Percentiles rank a stretch among this genome's conserved stretches.
Conservation (phyloP, 2,797 vertebrate genomes). For the Huso huso region DNA sequence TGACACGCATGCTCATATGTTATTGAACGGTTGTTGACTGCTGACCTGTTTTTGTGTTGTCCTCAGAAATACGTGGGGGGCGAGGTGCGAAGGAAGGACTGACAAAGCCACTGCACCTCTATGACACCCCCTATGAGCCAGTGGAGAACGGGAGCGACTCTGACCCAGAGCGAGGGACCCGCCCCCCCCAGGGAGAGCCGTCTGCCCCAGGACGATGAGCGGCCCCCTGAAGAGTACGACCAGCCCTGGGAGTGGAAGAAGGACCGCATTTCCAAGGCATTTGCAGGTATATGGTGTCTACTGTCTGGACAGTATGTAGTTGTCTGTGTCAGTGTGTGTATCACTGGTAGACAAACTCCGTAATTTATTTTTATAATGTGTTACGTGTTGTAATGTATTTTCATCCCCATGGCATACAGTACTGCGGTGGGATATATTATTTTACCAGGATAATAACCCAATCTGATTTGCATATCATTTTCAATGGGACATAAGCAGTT, state of each 20-base stretch:
- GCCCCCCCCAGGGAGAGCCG: slow-evolving; percentile 79
- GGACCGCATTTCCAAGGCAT: slow-evolving; percentile 81
- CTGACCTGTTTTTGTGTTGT: background rate
- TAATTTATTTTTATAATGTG: too few species aligned
- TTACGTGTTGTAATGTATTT: too few species aligned
- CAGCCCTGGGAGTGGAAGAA: slow-evolving; percentile 85
- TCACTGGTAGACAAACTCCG: too few species aligned
- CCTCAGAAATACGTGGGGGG: slow-evolving; percentile 78
- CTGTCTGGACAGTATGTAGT: too few species aligned
- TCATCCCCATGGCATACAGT: too few species aligned
- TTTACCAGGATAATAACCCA: too few species aligned
- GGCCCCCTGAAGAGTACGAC: slow-evolving; percentile 93
- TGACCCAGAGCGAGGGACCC: slow-evolving; percentile 47
- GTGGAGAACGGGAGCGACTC: slow-evolving; percentile 62
- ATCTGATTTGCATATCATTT: too few species aligned
- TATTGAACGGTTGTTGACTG: too few species aligned
- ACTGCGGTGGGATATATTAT: too few species aligned
- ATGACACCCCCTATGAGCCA: slow-evolving; percentile 90
- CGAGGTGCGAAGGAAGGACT: slow-evolving; percentile 69
- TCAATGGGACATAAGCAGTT: too few species aligned
- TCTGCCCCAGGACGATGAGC: slow-evolving; percentile 87
- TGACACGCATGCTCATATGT: too few species aligned
- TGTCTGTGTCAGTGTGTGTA: too few species aligned
- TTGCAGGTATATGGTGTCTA: slow-evolving; percentile 67
- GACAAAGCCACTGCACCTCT: slow-evolving; percentile 69